Evolutionary conservation across 1,140 invertebrate genomes (phyloP).

Genomic region (Sarcophaga peregrina): DNA sequence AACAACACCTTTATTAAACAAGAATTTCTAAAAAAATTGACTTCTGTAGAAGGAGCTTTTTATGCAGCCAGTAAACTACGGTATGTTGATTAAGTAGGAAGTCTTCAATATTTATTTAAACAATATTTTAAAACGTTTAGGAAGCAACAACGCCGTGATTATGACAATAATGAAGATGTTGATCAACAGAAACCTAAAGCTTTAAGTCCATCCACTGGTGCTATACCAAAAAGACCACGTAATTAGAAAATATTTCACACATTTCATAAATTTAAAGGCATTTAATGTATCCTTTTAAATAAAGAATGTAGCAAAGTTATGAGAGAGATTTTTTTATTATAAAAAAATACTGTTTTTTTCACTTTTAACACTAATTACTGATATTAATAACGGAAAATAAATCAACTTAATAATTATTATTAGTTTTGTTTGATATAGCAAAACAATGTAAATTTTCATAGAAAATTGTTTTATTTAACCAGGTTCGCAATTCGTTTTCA

Average conservation of each 20-base stretch:
- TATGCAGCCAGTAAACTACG: conserved; percentile 47
- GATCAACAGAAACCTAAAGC: background rate
- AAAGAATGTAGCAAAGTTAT: too few species aligned
- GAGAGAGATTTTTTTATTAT: too few species aligned
- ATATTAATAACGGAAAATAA: background rate
- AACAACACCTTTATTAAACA: background rate
- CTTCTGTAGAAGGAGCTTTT: conserved; percentile 46
- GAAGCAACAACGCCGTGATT: background rate
- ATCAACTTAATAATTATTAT: background rate
- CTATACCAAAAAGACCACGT: conserved; percentile 45
- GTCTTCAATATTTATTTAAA: too few species aligned
- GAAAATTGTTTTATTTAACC: too few species aligned
- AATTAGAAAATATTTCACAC: conserved; percentile 14
- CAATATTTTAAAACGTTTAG: background rate
- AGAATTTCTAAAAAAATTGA: conserved; percentile 46
- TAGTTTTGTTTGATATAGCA: too few species aligned
- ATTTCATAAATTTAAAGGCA: background rate
- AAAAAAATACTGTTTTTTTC: background rate
- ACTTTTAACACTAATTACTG: background rate
- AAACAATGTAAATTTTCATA: too few species aligned
- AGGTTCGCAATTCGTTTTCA: too few species aligned
- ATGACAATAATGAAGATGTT: background rate
- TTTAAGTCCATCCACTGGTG: conserved; percentile 45
- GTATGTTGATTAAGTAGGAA: conserved; percentile 17
- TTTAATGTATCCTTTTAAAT: background rate